Base-by-base conservation (phyloP, 2,888 invertebrate species). In the Strigamia maritima region DNA sequence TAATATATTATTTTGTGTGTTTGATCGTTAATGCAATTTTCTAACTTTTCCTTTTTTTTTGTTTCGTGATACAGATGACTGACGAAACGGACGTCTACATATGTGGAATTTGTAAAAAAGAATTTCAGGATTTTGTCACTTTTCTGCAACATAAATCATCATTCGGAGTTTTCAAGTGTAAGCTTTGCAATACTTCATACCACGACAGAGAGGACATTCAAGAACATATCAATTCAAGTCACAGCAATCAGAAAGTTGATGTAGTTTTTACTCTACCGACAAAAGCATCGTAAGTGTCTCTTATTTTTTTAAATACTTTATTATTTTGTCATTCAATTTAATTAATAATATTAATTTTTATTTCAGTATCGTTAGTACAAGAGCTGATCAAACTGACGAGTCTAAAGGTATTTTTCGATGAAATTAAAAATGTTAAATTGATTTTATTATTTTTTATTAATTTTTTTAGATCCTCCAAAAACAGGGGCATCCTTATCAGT, bases 101-200 rank as follows among this genome's bases (percentile, higher is more conserved):
- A 28, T 78, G 78, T 28, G 78, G 78, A 26, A 78, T 78, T 31
- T 78, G 78, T 60, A 78, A 78, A 65, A 78, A 78, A 78, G 78
- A 78, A 60, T 78, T 78, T 35, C 24, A 78, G 26, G 78, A 78
- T 28, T 78, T 78, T 78, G 78, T 78, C 31, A 65, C 78, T 24
- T 78, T 78, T 65, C 44, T 78, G 54, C 78, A 78, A 38, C 78
- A 78, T 35, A 78, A 78, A 35, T 78, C 78, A 10, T 78, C 78
- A 1, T 65, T 78, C 22, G 78, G 78, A 2, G 78, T 78, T 16
- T 78, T 65, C 35, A 78, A 78, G 28, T 78, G 78, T 31, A 78
- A 78, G 65, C 40, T 78, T n/a, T 78, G 78, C 24, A 78, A 78
- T 26, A 19, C 60, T 10, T 78, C 78, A 22, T 78, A 65, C 35